phyloP scores from a whole-genome alignment of 2,797 vertebrate genomes.

The Falco cherrug region DNA sequence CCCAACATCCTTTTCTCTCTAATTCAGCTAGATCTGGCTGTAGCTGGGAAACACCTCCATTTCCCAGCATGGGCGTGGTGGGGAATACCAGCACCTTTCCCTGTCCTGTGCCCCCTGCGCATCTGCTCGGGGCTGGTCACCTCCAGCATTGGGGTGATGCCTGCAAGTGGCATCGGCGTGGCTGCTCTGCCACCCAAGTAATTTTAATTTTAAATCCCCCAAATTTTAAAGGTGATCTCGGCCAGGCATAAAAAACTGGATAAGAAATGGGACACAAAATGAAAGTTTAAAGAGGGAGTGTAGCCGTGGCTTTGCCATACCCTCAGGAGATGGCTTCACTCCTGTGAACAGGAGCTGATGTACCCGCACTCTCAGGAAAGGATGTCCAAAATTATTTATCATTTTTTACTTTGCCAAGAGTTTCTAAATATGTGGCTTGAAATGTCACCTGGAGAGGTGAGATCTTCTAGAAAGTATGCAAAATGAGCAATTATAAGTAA shows the following conservation, averaged over 20 bases:
- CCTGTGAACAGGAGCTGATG: not conserved
- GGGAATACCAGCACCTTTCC: not conserved
- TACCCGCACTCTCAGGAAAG: not conserved
- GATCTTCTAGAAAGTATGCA: not conserved
- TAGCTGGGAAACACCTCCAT: not conserved
- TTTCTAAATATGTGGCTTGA: not conserved
- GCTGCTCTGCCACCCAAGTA: not conserved
- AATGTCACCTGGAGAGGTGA: conserved; percentile 6
- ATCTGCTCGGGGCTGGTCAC: not conserved
- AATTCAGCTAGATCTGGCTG: not conserved
- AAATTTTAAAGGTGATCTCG: not conserved
- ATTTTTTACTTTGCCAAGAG: not conserved
- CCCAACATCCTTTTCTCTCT: not conserved
- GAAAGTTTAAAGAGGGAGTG: rapidly evolving
- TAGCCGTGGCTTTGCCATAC: not conserved
- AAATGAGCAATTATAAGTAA: not conserved
- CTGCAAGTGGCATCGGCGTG: not conserved
- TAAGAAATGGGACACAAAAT: not conserved
- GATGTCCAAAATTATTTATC: not conserved
- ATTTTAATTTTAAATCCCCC: not conserved
- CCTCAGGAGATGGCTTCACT: not conserved
- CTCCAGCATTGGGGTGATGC: not conserved
- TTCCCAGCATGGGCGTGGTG: rapidly evolving
- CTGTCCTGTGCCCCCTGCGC: too few relatives aligned
- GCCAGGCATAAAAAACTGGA: not conserved